A percentile compares a stretch with the other conserved stretches of the same genome.
These are phyloP conservation scores for Monochamus saltuarius DNA, from an alignment of 1,140 invertebrate genomes.

Conservation along the genomic window DNA sequence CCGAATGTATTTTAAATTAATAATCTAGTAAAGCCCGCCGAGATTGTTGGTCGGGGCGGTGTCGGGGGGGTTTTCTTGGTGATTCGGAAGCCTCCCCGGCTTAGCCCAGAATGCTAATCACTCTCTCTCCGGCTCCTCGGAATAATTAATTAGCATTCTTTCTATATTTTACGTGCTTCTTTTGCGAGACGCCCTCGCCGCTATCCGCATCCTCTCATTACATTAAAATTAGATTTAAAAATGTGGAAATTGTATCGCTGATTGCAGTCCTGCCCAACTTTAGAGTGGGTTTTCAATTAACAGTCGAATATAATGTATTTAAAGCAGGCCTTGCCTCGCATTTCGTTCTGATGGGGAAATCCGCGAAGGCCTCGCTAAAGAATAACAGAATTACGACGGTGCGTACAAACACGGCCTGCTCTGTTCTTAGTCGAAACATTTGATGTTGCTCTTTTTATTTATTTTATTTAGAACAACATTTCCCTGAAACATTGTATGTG, in stretches of 20 bases:
- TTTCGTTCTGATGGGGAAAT: not conserved
- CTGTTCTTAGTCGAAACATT: too few relatives aligned
- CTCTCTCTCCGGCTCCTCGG: constrained; percentile 45
- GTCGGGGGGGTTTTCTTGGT: constrained; percentile 12
- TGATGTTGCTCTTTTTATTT: too few relatives aligned
- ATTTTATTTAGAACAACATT: too few relatives aligned
- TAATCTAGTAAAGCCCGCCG: constrained; percentile 19
- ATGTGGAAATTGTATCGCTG: constrained; percentile 54
- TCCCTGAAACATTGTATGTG: too few relatives aligned
- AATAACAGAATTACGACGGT: too few relatives aligned
- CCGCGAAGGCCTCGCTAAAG: not conserved
- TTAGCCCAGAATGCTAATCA: constrained; percentile 49
- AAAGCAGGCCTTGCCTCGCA: constrained; percentile 33
- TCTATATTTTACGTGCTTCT: constrained; percentile 50
- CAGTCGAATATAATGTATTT: constrained; percentile 50
- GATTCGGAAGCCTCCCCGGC: constrained; percentile 39
- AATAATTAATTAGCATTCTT: constrained; percentile 55
- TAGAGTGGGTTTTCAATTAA: constrained; percentile 52
- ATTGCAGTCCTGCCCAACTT: constrained; percentile 49
- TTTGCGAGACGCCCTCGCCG: constrained; percentile 32
- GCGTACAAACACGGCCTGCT: too few relatives aligned
- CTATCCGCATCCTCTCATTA: constrained; percentile 42
- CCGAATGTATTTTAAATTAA: constrained; percentile 20
- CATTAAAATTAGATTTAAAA: constrained; percentile 55
- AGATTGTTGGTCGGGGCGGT: not conserved